Evolutionary conservation across 23 tunicate genomes (phyloP), one percentile per base, ranked within the genome.

Genomic region (Styela clava): DNA sequence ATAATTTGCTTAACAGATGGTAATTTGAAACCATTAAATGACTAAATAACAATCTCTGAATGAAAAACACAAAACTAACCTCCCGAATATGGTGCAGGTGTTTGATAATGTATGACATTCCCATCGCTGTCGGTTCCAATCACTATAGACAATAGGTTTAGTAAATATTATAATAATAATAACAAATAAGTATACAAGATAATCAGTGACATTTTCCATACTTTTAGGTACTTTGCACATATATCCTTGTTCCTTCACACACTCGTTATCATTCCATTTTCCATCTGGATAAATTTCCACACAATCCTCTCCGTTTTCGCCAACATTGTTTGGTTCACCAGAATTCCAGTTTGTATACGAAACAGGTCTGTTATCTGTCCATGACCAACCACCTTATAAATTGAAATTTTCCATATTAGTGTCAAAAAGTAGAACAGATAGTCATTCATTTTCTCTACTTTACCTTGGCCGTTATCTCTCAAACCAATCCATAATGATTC

Each of bases 321-420:
- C 88, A 1, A 79, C 74, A 65, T 94, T 77, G 78, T 94, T 94
- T 33, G 99, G 99, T 68, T 94, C 99, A 16, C 99, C 99, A 3
- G 79, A 37, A 52, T 73, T 74, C 99, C 99, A 94, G 61, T 89
- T 82, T 9, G 93, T 84, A 81, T 79, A 93, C 18, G 85, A 61
- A 2, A 94, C 89, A 3, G 99, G 95, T 33, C 99, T 78, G 32
- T 52, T 35, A 78, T 87, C 91, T 0, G 89, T 79, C 99, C 99
- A 94, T 64, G 95, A 68, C 88, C 88, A 94, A 7, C 95, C 99
- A 21, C 87, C 97, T 92, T n/a, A n/a, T n/a, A n/a, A n/a, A n/a
- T n/a, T n/a, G n/a, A n/a, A n/a, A n/a, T n/a, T n/a, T n/a, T n/a
- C n/a, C n/a, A n/a, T n/a, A n/a, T n/a, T n/a, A n/a, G n/a, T n/a